Evolutionary conservation across 1,140 invertebrate genomes (phyloP), one percentile per base, ranked within the genome.

Genomic region (Caenorhabditis inopinata): DNA sequence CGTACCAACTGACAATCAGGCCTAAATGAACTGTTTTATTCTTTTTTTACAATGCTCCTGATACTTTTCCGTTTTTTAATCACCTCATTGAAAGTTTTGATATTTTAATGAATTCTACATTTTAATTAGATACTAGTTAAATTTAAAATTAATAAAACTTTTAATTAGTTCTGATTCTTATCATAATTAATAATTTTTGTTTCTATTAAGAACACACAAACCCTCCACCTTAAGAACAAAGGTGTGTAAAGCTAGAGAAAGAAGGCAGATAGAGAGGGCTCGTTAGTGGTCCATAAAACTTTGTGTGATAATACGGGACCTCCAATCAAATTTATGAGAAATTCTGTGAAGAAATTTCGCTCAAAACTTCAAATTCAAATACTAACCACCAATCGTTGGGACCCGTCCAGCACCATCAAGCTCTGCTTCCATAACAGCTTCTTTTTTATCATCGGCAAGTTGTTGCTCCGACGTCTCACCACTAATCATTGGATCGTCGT

Each of bases 371-470:
- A 7, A 21, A 73, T 47, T 4, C 5, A 35, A 74, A 74, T 48
- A 79, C 78, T 73, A 29, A 79, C 78, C 68, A 35, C 18, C 58
- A 48, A 68, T 58, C 25, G 27, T 12, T 23, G 74, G 45, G 29
- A 58, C 35, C 21, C 49, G 53, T 14, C 38, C 32, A 5, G 76
- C 58, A 32, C 58, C 47, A 18, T 83, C 83, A 12, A 83, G 27
- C 35, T 83, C 83, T 25, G 82, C 77, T 68, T 83, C 83, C 62
- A 83, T 49, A 5, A 78, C 83, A 6, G 84, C 83, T 18, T 83
- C 83, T 48, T 83, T 83, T 74, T 83, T 83, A 32, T 83, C 83
- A 75, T 83, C 83, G 7, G 83, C 76, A 18, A 83, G 68, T 58
- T 83, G 79, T 42, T 83, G 74, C 27, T 75, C 47, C 12, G 47